Conservation (phyloP, 1,140 invertebrate genomes). For the Schlechtendalia chinensis region DNA sequence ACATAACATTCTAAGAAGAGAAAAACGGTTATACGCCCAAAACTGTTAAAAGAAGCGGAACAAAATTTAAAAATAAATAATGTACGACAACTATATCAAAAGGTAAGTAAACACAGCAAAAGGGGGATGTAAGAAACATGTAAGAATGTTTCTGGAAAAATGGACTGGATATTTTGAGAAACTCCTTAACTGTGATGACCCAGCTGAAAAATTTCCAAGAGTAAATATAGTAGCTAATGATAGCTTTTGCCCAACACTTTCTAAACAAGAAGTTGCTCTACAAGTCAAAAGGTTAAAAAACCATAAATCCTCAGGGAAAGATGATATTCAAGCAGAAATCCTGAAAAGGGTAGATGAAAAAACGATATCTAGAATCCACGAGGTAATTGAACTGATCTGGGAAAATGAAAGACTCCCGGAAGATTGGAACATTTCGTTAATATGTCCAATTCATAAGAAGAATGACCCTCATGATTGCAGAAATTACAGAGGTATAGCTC, state of each 20-base stretch:
- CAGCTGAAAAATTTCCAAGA: conserved; percentile 15
- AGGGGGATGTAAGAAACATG: conserved; percentile 23
- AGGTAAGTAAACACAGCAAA: conserved; percentile 1
- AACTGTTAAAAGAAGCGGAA: too few relatives aligned
- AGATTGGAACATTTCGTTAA: conserved; percentile 52
- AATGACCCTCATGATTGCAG: conserved; percentile 51
- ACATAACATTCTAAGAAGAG: too few relatives aligned
- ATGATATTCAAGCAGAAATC: too few relatives aligned
- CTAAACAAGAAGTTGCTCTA: background rate
- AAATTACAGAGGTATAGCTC: conserved; percentile 54
- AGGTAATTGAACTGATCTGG: background rate
- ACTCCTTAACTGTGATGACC: conserved; percentile 5
- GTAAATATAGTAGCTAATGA: conserved; percentile 9
- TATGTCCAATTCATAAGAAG: conserved; percentile 53
- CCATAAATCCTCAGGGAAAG: background rate
- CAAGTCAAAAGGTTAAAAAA: background rate
- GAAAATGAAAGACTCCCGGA: conserved; percentile 13
- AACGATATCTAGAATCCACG: background rate
- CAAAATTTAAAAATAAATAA: conserved; percentile 38
- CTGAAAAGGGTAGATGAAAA: background rate
- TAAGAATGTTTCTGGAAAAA: conserved; percentile 8
- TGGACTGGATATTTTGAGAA: conserved; percentile 15
- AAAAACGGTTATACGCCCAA: too few relatives aligned
- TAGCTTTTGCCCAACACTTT: background rate
- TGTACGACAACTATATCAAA: conserved; percentile 7